phyloP scores from a whole-genome alignment of 1,140 invertebrate genomes.

The Cherax quadricarinatus region DNA sequence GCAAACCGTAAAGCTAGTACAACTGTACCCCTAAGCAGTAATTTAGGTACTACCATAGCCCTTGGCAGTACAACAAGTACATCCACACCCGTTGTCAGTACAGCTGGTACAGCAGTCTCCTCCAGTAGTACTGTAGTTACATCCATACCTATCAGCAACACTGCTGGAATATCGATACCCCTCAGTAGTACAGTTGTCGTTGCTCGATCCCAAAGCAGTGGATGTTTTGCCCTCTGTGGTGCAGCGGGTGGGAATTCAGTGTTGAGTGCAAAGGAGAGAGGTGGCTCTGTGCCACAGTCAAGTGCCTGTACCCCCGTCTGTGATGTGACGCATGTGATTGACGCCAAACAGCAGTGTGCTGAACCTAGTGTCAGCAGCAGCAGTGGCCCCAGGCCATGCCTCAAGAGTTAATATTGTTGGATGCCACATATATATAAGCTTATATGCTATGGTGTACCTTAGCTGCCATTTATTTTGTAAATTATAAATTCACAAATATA shows the following conservation, averaged over 20 bases:
- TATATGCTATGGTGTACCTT: constrained; percentile 56
- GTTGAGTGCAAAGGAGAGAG: constrained; percentile 58
- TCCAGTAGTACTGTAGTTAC: neutral
- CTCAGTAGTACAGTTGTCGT: constrained; percentile 14
- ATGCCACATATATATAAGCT: constrained; percentile 53
- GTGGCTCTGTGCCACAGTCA: constrained; percentile 61
- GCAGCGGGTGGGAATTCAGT: constrained; percentile 46
- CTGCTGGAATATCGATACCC: neutral
- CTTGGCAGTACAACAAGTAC: constrained; percentile 4
- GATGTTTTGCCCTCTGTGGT: constrained; percentile 18
- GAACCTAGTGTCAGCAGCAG: constrained; percentile 63
- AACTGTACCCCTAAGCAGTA: neutral
- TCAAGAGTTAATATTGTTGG: constrained; percentile 67
- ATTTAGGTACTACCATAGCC: neutral
- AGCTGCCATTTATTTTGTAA: constrained; percentile 63
- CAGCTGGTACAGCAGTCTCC: neutral
- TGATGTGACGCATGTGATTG: constrained; percentile 71
- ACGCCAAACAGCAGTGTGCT: constrained; percentile 68
- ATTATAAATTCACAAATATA: constrained; percentile 58
- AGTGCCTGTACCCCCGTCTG: constrained; percentile 71
- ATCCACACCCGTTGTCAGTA: neutral
- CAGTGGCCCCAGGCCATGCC: constrained; percentile 64
- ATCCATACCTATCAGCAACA: constrained; percentile 3
- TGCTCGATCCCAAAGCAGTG: constrained; percentile 35
- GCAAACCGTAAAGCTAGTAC: neutral